Conservation (phyloP, 92 coral and sea anemone species). For the Palythoa caribaeorum region DNA sequence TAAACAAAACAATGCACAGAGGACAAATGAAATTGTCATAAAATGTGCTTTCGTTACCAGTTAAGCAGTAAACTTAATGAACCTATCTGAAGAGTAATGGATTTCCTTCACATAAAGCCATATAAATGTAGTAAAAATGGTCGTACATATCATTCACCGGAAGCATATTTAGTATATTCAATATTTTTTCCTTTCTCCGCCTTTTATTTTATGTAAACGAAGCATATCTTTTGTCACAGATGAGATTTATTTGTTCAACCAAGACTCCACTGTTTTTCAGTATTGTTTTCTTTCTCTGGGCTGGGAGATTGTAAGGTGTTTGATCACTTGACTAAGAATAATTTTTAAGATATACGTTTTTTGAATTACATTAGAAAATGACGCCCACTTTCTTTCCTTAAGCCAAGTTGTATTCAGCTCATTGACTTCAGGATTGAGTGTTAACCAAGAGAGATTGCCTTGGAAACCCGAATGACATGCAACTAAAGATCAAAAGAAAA, state of each 20-base stretch:
- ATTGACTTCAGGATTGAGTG: background rate
- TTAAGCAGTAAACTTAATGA: background rate
- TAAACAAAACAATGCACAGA: background rate
- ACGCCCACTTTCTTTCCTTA: background rate
- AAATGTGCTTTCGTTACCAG: background rate
- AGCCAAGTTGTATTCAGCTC: background rate
- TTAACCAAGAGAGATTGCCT: background rate
- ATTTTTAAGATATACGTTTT: background rate
- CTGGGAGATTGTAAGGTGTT: background rate
- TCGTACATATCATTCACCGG: background rate
- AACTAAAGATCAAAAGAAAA: background rate
- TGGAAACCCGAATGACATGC: background rate
- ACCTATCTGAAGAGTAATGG: background rate
- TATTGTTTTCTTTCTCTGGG: conserved; percentile 5
- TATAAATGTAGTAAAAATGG: background rate
- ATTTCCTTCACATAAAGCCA: background rate
- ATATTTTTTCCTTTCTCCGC: background rate
- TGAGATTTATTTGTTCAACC: background rate
- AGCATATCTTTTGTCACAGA: background rate
- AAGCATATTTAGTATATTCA: conserved; percentile 16
- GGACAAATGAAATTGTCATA: background rate
- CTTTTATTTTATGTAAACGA: conserved; percentile 33
- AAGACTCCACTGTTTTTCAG: conserved; percentile 7
- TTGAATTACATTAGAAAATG: background rate
- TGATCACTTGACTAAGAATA: background rate